Evolutionary conservation across 2,888 invertebrate genomes (phyloP), one percentile per base, ranked within the genome.

Genomic region (Amphimallon solstitiale): DNA sequence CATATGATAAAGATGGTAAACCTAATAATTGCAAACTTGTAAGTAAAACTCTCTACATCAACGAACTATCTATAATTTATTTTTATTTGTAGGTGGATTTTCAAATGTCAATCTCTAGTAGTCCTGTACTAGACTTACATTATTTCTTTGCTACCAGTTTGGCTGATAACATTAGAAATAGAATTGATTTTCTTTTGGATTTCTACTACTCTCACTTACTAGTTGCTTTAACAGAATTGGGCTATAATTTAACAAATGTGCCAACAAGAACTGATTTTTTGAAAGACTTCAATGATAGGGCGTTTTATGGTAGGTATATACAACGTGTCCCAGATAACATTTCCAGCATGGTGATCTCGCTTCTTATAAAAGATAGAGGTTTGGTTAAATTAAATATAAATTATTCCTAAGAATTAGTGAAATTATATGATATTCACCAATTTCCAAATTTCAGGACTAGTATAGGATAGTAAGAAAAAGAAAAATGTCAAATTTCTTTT

Each of bases 101-200:
- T 65, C 85, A 85, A 78, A 64, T 84, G 68, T 78, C 79, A 54
- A 63, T 76, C 35, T 85, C 81, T 68, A 73, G 79, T 4, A 81
- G 83, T 40, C 84, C 84, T 6, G 83, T 81, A 0, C 67, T 83
- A 17, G 85, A 85, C 74, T 70, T 85, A 12, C 81, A 77, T 54
- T 84, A 85, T 69, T 84, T 85, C 68, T 73, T 83, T 14, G 78
- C 79, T n/a, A 84, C 83, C 0, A 84, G 83, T 70, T 76, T 78
- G 10, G 74, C 72, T 46, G 70, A 77, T 5, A 75, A 78, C 62
- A 77, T 79, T 21, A 67, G 70, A 14, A 73, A 77, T 38, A 72
- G 76, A 67, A 73, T 78, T 10, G 76, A 78, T 21, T 74, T 71
- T 9, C 69, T 80, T 51, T 63, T 80, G 62, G 78, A 80, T 66